Evolutionary conservation across 1,140 invertebrate genomes (phyloP), one percentile per base, ranked within the genome.

Genomic region (Cydia amplana): DNA sequence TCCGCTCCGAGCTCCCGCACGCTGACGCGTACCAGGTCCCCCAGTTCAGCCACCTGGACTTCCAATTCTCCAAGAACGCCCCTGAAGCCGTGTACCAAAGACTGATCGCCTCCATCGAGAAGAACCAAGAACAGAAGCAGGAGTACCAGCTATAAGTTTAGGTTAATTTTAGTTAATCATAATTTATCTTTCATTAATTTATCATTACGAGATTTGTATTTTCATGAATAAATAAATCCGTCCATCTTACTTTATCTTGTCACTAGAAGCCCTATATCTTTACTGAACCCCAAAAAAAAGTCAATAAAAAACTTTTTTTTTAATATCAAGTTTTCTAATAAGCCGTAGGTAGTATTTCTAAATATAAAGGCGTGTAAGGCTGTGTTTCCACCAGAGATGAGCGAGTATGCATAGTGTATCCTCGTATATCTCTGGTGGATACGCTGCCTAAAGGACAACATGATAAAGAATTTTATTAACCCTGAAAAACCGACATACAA

Each of bases 31-130:
- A 90, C 84, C 79, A 93, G 80, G 90, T 96, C 7, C 93, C 94
- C 0, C 89, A 94, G 73, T 84, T 89, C 2, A 90, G 95, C 84
- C 95, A 96, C 81, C 93, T 96, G 77, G 96, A 96, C 89, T 96
- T 96, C 91, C 93, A 95, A 76, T 96, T 94, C 91, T 95, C 94
- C 0, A 92, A 93, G 18, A 93, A 95, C 78, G 91, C 94, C 0
- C 94, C 94, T 78, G 88, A 89, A 77, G 86, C 95, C 14, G 85
- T 96, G 6, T 95, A 96, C 85, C 87, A 87, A 72, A 80, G 78
- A 20, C 73, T 92, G 75, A 86, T 92, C 36, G 76, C 95, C 49
- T 87, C 83, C 16, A 88, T 92, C 77, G 75, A 85, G 76, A 77
- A 82, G 75, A 65, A 76, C 60, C 74, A 77, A 14, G 40, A 74